A percentile compares a stretch with the other conserved stretches of the same genome.
Evolutionary conservation across 2,113 vertebrate species (phyloP).

Genomic region (Macheiramphus alcinus): DNA sequence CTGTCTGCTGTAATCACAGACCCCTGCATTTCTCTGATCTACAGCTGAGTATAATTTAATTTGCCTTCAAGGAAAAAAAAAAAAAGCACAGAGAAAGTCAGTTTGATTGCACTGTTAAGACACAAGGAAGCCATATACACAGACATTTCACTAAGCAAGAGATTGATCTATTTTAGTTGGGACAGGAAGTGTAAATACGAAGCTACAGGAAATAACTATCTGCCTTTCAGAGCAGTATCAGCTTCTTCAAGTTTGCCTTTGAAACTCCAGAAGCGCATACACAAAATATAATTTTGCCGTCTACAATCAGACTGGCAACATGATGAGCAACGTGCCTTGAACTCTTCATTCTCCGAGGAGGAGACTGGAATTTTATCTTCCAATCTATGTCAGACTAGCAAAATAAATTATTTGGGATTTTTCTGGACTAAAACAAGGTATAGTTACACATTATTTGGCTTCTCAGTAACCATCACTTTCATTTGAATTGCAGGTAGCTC

Average conservation of each 20-base stretch:
- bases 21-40: background rate
- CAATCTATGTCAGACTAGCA: background rate
- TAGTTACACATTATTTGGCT: background rate
- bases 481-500: constrained; percentile 7
- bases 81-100: background rate
- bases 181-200: background rate
- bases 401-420: background rate
- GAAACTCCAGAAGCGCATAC: background rate
- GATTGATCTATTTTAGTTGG: background rate
- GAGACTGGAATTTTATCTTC: constrained; percentile 11
- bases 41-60: background rate
- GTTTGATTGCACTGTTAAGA: background rate
- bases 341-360: background rate
- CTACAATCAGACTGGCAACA: background rate
- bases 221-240: background rate
- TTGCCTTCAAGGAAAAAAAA: background rate
- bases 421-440: background rate
- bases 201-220: constrained; percentile 5
- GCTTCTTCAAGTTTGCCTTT: background rate
- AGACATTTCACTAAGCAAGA: background rate
- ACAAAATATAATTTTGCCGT: background rate
- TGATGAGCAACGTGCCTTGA: background rate
- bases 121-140: background rate
- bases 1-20: background rate
- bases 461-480: constrained; percentile 20